phyloP scores from a whole-genome alignment of 2,113 vertebrate genomes.

The Cyphomyrus discorhynchus region DNA sequence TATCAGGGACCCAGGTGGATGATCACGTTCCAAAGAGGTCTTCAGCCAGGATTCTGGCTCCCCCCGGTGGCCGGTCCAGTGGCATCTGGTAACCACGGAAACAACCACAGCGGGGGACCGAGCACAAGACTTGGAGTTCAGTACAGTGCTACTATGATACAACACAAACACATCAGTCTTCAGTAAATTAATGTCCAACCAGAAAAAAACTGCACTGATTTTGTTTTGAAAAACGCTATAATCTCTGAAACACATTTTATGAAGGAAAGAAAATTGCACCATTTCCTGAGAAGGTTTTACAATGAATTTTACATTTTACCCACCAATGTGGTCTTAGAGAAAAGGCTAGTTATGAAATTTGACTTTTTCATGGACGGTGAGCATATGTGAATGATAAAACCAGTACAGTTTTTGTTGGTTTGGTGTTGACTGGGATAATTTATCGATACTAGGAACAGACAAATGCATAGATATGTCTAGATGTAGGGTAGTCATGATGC shows the following conservation, averaged over 20 bases:
- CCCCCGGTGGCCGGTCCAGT: slow-evolving; percentile 83
- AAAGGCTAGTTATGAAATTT: slow-evolving; percentile 20
- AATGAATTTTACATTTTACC: slow-evolving; percentile 33
- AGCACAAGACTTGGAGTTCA: slow-evolving; percentile 16
- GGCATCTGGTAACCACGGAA: slow-evolving; percentile 79
- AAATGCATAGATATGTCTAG: slow-evolving; percentile 32
- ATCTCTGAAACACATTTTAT: slow-evolving; percentile 21
- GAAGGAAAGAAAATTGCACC: background rate
- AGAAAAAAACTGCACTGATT: slow-evolving; percentile 67
- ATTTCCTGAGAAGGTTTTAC: slow-evolving; percentile 35
- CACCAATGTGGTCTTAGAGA: slow-evolving; percentile 39
- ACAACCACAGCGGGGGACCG: slow-evolving; percentile 29
- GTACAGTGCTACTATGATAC: slow-evolving; percentile 9
- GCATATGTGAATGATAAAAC: slow-evolving; percentile 46
- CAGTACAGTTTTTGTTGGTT: slow-evolving; percentile 55
- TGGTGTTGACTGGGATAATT: slow-evolving; percentile 47
- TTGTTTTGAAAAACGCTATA: slow-evolving; percentile 27
- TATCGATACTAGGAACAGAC: slow-evolving; percentile 41
- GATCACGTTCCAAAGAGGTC: slow-evolving; percentile 91
- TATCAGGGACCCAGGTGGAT: slow-evolving; percentile 83
- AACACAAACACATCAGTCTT: slow-evolving; percentile 33
- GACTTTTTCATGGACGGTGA: background rate
- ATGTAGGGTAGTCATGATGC: slow-evolving; percentile 45
- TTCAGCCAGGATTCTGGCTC: slow-evolving; percentile 83
- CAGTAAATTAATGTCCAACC: slow-evolving; percentile 50